Conservation (phyloP, 2,113 vertebrate genomes). For the Dasyornis broadbenti region DNA sequence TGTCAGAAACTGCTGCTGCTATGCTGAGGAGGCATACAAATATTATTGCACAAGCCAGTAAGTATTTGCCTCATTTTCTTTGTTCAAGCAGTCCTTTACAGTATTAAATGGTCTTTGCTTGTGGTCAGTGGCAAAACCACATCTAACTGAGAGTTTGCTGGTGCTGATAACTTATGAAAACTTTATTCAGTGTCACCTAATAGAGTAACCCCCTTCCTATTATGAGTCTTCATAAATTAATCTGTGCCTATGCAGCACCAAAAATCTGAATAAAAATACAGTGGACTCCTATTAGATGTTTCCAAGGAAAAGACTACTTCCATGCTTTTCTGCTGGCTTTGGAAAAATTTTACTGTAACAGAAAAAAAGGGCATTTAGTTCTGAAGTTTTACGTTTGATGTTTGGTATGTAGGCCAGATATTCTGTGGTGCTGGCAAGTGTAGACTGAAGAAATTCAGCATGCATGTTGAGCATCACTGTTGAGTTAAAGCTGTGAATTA, state of each 20-base stretch:
- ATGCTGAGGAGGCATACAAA: slow-evolving; percentile 95
- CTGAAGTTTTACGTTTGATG: neutral
- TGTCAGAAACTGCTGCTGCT: slow-evolving; percentile 95
- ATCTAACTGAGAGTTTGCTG: neutral
- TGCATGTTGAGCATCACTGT: neutral
- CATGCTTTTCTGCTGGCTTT: neutral
- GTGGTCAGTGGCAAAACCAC: neutral
- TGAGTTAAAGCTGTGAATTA: neutral
- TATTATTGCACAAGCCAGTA: slow-evolving; percentile 92
- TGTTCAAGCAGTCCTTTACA: neutral
- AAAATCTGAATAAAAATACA: neutral
- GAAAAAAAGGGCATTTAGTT: neutral
- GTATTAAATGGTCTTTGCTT: neutral
- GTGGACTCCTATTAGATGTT: neutral
- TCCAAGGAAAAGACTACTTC: neutral
- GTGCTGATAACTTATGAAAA: neutral
- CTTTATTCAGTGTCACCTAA: neutral
- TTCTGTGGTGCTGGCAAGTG: neutral
- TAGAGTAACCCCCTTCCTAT: neutral
- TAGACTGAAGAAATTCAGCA: neutral
- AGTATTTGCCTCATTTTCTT: slow-evolving; percentile 55
- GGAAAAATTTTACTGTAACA: neutral
- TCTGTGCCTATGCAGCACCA: neutral
- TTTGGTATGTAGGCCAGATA: slow-evolving; percentile 18
- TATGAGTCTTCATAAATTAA: neutral